phyloP scores from a whole-genome alignment of 2,113 vertebrate genomes.

The Riparia riparia region DNA sequence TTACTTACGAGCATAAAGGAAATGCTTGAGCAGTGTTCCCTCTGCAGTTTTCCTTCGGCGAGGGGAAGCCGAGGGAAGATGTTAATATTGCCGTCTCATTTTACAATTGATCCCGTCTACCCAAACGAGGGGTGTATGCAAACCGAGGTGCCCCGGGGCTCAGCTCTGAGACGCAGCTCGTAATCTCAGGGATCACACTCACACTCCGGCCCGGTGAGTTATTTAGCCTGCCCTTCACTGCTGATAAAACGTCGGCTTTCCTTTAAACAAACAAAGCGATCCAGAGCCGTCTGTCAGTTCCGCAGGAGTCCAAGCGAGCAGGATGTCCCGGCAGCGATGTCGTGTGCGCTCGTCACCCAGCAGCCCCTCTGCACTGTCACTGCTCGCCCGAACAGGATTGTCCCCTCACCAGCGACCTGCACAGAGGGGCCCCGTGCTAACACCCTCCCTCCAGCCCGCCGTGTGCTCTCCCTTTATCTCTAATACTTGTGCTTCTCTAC shows the following conservation, averaged over 20 bases:
- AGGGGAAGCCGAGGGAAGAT: constrained; percentile 27
- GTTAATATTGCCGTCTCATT: constrained; percentile 50
- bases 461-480: constrained; percentile 7
- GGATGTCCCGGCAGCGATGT: background rate
- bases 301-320: background rate
- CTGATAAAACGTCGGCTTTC: background rate
- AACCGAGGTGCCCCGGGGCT: background rate
- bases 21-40: constrained; percentile 43
- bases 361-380: background rate
- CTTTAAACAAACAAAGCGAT: background rate
- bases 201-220: background rate
- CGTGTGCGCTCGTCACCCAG: background rate
- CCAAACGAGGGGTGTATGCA: background rate
- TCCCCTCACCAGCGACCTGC: background rate
- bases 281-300: background rate
- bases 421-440: background rate
- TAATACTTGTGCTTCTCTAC: background rate
- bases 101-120: constrained; percentile 12
- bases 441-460: background rate
- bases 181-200: background rate
- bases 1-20: constrained; percentile 52
- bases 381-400: background rate
- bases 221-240: background rate
- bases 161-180: background rate
- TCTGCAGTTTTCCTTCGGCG: background rate